A percentile compares a stretch with the other conserved stretches of the same genome.
Conservation (phyloP, 2,113 vertebrate genomes). For the Lepisosteus osseus region DNA sequence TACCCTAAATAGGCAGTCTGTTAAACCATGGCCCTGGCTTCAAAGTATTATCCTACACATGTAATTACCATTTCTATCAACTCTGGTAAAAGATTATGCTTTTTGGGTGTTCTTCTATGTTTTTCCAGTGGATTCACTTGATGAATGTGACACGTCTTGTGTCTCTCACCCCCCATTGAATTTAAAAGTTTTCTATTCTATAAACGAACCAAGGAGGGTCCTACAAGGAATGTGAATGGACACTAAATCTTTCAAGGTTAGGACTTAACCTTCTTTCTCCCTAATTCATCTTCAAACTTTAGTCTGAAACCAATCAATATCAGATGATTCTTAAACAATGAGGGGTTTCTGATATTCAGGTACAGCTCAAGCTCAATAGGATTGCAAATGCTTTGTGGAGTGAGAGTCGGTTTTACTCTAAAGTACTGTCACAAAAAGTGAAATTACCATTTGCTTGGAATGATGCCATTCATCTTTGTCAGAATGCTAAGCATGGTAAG, state of each 20-base stretch:
- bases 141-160: conserved; percentile 99
- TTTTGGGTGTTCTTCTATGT: conserved; percentile 97
- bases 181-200: conserved; percentile 89
- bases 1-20: conserved; percentile 71
- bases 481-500: conserved; percentile 90
- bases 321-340: conserved; percentile 99
- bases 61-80: conserved; percentile 99
- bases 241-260: conserved; percentile 99
- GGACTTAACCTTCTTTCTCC: conserved; percentile 97
- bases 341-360: conserved; percentile 98
- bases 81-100: conserved; percentile 92
- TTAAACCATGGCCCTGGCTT: conserved; percentile 71
- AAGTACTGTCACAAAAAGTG: conserved; percentile 99
- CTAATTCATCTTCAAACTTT: conserved; percentile 97
- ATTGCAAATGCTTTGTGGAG: conserved; percentile 97
- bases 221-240: conserved; percentile 94
- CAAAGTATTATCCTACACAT: conserved; percentile 83
- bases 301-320: conserved; percentile 98
- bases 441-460: conserved; percentile 99
- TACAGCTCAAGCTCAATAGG: conserved; percentile 93
- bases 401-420: conserved; percentile 93
- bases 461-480: conserved; percentile 99
- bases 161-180: conserved; percentile 93
- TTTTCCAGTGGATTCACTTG: conserved; percentile 99
- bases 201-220: conserved; percentile 88